Percentiles rank a stretch among this genome's conserved stretches.
Conservation (phyloP, 1,140 invertebrate species). For the Hylaeus anthracinus region DNA sequence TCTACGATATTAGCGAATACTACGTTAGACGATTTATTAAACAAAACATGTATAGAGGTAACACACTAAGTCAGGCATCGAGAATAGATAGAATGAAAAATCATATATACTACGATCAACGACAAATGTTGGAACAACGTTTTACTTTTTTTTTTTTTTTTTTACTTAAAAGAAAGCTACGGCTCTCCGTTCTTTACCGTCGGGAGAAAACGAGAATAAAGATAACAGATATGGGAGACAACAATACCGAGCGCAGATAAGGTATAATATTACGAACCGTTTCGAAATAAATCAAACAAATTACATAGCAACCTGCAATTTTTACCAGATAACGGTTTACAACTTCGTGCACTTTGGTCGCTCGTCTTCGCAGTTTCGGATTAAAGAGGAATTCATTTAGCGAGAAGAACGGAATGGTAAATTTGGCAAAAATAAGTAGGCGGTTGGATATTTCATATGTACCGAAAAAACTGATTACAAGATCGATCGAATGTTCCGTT, state of each 20-base stretch:
- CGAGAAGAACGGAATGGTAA: too few species aligned
- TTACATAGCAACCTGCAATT: constrained; percentile 43
- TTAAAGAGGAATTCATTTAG: background rate
- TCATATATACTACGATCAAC: background rate
- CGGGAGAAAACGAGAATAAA: constrained; percentile 32
- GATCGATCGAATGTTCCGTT: background rate
- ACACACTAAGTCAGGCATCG: too few species aligned
- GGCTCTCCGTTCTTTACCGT: background rate
- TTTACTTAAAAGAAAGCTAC: background rate
- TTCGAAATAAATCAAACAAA: constrained; percentile 49
- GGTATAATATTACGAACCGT: constrained; percentile 9
- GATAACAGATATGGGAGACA: constrained; percentile 43
- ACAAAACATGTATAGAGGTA: too few species aligned
- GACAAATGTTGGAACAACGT: background rate
- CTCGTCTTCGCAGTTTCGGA: background rate
- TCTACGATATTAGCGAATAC: background rate
- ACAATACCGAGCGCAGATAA: constrained; percentile 35
- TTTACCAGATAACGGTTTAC: constrained; percentile 38
- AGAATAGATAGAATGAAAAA: too few species aligned
- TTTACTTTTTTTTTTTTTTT: too few species aligned
- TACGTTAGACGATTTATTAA: too few species aligned
- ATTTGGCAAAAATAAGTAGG: too few species aligned
- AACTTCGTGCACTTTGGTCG: background rate
- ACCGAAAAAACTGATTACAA: too few species aligned
- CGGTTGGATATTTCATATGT: too few species aligned